Evolutionary conservation across 2,797 vertebrate species (phyloP), one percentile per base, ranked within the genome.

Genomic region (Aphelocoma californica): DNA sequence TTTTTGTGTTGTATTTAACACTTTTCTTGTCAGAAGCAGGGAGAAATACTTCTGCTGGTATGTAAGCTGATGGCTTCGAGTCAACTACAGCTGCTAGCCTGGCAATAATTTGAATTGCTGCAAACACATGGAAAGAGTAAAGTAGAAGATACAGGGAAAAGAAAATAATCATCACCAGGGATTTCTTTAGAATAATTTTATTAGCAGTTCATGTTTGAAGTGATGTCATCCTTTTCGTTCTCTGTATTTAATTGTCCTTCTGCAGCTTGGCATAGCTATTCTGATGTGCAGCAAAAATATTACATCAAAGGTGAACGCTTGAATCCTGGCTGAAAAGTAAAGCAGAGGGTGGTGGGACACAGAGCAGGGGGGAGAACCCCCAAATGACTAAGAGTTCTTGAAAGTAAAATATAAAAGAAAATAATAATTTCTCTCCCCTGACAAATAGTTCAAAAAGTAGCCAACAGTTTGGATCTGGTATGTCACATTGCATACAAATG

Each of bases 361-460:
- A 67, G 95, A 90, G 89, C 60, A 87, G 44, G 78, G 88, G 88
- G 81, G 57, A 93, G 93, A 97, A 93, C 82, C 95, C 97, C 94
- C 96, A 95, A 97, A 98, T 97, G 97, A 98, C 96, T 98, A 84
- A 93, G 96, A 97, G 97, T 97, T 98, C 97, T 98, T 98, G 96
- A 98, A 98, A 98, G 97, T 83, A 90, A 94, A 93, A 96, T 96
- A 96, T 97, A 94, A 98, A 98, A 97, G 96, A 96, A 97, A 97
- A 97, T 97, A 98, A 96, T 97, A 77, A 90, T 97, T 97, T 97
- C 74, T 96, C 80, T 98, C 97, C 98, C 98, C 93, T 97, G 97
- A 97, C 95, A 97, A 97, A 97, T 96, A 95, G 97, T 98, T 98
- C 98, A 97, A 98, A 98, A 98, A 98, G 89, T 97, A 91, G 86